These are phyloP conservation scores for Buphagus erythrorhynchus DNA, from an alignment of 2,797 vertebrate species.

Conservation along the genomic window DNA sequence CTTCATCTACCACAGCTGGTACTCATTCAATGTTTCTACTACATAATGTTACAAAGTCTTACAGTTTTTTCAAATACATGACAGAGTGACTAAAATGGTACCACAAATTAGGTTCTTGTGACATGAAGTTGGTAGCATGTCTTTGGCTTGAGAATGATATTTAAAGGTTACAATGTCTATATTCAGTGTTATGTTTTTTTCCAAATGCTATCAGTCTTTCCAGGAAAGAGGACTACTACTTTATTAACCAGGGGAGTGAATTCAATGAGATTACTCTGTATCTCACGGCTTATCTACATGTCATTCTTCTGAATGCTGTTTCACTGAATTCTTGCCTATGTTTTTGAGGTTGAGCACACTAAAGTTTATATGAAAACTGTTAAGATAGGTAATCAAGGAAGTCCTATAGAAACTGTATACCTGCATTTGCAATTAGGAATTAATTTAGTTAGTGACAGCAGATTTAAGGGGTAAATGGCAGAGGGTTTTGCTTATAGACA, in stretches of 20 bases:
- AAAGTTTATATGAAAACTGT: not conserved
- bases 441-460: not conserved
- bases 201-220: not conserved
- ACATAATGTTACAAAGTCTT: not conserved
- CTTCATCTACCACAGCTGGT: not conserved
- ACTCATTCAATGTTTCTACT: not conserved
- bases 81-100: not conserved
- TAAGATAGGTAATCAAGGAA: not conserved
- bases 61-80: rapidly evolving
- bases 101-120: not conserved
- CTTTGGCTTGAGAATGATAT: not conserved
- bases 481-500: not conserved
- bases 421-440: not conserved
- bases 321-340: not conserved
- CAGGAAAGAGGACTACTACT: not conserved
- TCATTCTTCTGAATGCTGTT: not conserved
- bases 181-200: not conserved
- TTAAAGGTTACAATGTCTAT: not conserved
- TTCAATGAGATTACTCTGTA: not conserved
- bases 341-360: not conserved
- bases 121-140: not conserved
- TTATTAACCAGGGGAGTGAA: not conserved
- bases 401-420: not conserved
- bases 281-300: not conserved
- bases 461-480: not conserved